These are phyloP conservation scores for Circaetus gallicus DNA, from an alignment of 2,113 vertebrate species.

Conservation along the genomic window DNA sequence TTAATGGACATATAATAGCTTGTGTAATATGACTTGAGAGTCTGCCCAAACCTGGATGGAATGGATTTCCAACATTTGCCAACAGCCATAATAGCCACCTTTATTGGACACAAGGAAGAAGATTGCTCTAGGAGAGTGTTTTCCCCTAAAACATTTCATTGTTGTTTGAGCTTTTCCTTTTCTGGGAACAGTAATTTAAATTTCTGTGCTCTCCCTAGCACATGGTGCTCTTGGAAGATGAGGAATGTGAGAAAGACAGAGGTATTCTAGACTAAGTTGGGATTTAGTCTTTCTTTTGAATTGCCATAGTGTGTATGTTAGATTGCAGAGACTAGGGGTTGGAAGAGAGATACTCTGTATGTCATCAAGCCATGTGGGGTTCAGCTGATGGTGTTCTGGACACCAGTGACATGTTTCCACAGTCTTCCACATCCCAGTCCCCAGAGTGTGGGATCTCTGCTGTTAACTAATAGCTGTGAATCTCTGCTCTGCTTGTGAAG, in stretches of 20 bases:
- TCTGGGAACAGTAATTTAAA: not conserved
- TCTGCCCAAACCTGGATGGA: not conserved
- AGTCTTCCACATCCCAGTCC: not conserved
- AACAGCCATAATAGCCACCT: not conserved
- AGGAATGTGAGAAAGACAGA: not conserved
- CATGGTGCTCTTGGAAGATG: not conserved
- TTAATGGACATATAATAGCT: not conserved
- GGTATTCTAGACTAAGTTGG: not conserved
- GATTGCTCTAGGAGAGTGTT: not conserved
- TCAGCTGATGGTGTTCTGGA: not conserved
- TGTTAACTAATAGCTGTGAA: not conserved
- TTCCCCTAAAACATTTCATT: not conserved
- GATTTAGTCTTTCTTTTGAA: not conserved
- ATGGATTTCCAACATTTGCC: not conserved
- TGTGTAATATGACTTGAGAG: not conserved
- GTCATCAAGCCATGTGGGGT: not conserved
- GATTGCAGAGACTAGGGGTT: not conserved
- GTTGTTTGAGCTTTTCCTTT: not conserved
- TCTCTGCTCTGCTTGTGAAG: not conserved
- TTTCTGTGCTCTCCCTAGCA: not conserved
- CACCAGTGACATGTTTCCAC: not conserved
- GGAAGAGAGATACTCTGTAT: not conserved
- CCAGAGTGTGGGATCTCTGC: not conserved
- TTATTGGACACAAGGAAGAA: not conserved
- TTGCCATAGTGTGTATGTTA: not conserved